phyloP scores from a whole-genome alignment of 2,113 vertebrate species.

The Rattus rattus region DNA sequence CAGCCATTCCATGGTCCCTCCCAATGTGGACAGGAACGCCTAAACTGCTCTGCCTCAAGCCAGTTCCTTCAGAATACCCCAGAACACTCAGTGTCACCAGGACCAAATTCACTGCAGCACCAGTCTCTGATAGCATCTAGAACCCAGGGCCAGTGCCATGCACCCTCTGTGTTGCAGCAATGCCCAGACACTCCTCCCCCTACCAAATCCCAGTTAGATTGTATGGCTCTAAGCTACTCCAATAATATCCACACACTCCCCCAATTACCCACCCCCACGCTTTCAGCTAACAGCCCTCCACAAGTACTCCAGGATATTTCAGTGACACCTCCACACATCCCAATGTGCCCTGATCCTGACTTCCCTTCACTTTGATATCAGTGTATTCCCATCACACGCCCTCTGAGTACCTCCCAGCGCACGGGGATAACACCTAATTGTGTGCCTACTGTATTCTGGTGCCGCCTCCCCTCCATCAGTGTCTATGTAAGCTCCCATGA shows the following conservation, averaged over 20 bases:
- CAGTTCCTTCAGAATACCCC: neutral
- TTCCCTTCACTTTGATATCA: slow-evolving; percentile 65
- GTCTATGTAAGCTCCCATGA: neutral
- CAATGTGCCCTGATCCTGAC: slow-evolving; percentile 61
- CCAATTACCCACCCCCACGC: slow-evolving; percentile 61
- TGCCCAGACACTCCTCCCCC: neutral
- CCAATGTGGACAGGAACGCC: neutral
- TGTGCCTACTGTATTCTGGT: neutral
- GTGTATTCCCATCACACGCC: slow-evolving; percentile 52
- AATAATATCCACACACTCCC: slow-evolving; percentile 45
- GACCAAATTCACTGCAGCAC: rapidly evolving
- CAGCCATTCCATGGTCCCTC: neutral
- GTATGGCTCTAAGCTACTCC: neutral
- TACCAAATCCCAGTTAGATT: neutral
- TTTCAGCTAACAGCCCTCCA: slow-evolving; percentile 47
- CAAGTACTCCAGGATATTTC: slow-evolving; percentile 61
- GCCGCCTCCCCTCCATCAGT: neutral
- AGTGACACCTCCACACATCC: slow-evolving; percentile 59
- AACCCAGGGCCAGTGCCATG: neutral
- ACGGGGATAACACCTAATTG: neutral
- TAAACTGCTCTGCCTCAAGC: neutral
- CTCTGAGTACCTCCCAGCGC: slow-evolving; percentile 33
- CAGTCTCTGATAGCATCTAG: rapidly evolving
- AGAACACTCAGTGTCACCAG: too few relatives aligned
- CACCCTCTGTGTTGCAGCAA: neutral